Conservation (phyloP, 2,113 vertebrate species). For the Pongo abelii region DNA sequence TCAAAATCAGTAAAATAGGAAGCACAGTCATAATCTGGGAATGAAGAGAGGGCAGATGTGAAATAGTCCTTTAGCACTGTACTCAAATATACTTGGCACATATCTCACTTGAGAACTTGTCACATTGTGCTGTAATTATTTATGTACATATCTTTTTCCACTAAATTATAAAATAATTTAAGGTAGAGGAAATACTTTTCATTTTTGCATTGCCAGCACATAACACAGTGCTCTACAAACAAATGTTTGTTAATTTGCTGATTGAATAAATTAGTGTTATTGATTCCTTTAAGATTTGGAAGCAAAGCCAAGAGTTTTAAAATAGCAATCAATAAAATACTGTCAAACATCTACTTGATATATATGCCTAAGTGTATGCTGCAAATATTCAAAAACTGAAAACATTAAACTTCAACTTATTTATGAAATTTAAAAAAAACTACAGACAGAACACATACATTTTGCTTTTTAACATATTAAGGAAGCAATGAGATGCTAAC, state of each 20-base stretch:
- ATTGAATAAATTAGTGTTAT: not conserved
- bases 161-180: slow-evolving; percentile 23
- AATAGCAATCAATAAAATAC: not conserved
- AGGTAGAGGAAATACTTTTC: not conserved
- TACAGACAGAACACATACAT: not conserved
- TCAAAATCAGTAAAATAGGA: not conserved
- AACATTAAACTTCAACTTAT: not conserved
- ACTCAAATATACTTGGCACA: not conserved
- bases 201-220: not conserved
- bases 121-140: not conserved
- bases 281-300: not conserved
- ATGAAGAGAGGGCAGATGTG: not conserved
- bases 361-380: not conserved
- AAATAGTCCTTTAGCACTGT: not conserved
- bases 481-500: not conserved
- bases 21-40: not conserved
- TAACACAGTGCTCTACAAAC: not conserved
- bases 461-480: not conserved
- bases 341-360: not conserved
- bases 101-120: not conserved
- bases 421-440: slow-evolving; percentile 32
- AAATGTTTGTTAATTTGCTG: not conserved
- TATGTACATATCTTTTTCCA: not conserved
- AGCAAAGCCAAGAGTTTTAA: not conserved
- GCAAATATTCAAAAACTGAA: slow-evolving; percentile 16